A percentile compares a stretch with the other conserved stretches of the same genome.
Evolutionary conservation across 2,888 invertebrate genomes (phyloP).

Genomic region (Stenodera caucasica): DNA sequence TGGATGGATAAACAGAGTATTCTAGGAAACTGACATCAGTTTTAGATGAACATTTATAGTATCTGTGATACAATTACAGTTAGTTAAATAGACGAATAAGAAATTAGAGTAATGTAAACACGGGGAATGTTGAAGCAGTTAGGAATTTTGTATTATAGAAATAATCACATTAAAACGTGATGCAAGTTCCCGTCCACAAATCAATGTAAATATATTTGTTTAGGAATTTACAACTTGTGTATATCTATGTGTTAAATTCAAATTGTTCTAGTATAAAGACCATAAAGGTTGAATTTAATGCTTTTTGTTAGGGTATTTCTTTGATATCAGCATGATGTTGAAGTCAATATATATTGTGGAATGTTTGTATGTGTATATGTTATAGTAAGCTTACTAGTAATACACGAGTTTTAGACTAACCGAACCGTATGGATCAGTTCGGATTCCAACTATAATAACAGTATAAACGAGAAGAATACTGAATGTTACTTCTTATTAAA

Average conservation of each 20-base stretch:
- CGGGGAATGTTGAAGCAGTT: conserved; percentile 4
- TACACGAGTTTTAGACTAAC: conserved; percentile 7
- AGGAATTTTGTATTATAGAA: neutral
- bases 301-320: conserved; percentile 10
- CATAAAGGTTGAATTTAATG: neutral
- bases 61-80: conserved; percentile 23
- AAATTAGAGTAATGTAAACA: conserved; percentile 11
- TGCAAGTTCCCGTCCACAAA: conserved; percentile 18
- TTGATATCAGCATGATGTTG: conserved; percentile 12
- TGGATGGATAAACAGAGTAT: conserved; percentile 18
- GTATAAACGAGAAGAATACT: conserved; percentile 19
- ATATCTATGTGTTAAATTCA: neutral
- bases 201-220: conserved; percentile 12
- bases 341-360: conserved; percentile 5
- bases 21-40: neutral
- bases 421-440: conserved; percentile 13
- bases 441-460: conserved; percentile 21
- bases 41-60: conserved; percentile 9
- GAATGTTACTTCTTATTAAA: conserved; percentile 11
- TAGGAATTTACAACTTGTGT: neutral
- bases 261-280: neutral
- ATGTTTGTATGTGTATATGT: neutral
- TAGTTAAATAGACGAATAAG: conserved; percentile 16
- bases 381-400: conserved; percentile 10
- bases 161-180: conserved; percentile 14